These are phyloP conservation scores for Tetragonisca angustula DNA, from an alignment of 2,888 invertebrate genomes.

Conservation along the genomic window DNA sequence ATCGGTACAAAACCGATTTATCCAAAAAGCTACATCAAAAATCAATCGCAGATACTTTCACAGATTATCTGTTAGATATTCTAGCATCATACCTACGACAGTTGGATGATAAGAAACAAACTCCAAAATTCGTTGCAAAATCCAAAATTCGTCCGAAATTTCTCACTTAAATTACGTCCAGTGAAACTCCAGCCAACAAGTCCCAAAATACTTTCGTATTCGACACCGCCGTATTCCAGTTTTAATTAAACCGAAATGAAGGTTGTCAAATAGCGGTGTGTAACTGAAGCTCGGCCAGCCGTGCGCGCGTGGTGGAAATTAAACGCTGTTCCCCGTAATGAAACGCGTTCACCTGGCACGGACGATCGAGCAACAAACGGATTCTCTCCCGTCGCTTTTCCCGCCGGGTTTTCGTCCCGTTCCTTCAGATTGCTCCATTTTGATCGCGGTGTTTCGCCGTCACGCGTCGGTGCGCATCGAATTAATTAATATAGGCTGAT, in stretches of 20 bases:
- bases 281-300: neutral
- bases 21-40: too few relatives aligned
- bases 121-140: too few relatives aligned
- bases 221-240: neutral
- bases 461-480: constrained; percentile 52
- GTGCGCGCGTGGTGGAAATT: neutral
- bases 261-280: neutral
- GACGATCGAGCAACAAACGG: constrained; percentile 9
- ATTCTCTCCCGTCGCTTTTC: constrained; percentile 18
- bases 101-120: too few relatives aligned
- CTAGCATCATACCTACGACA: too few relatives aligned
- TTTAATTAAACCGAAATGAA: constrained; percentile 24
- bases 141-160: neutral
- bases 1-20: too few relatives aligned
- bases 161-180: neutral
- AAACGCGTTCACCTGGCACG: neutral
- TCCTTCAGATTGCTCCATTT: constrained; percentile 28
- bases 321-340: neutral
- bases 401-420: constrained; percentile 19
- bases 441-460: constrained; percentile 40
- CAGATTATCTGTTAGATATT: too few relatives aligned
- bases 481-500: constrained; percentile 59
- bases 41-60: too few relatives aligned
- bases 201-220: neutral
- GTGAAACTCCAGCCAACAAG: neutral